Conservation (phyloP, 2,797 vertebrate species). For the Zenarchopterus dispar region DNA sequence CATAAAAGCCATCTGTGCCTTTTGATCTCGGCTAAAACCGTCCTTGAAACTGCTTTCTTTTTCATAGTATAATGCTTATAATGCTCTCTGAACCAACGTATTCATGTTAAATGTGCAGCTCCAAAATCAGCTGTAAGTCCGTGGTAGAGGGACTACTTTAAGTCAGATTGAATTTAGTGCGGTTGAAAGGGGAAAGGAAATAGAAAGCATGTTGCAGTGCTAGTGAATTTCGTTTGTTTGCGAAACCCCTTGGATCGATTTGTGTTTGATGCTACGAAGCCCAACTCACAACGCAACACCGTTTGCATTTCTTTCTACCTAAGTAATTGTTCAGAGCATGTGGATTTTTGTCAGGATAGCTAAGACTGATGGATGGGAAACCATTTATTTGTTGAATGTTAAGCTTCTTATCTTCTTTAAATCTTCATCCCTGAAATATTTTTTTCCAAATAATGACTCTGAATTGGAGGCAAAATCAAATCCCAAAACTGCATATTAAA, state of each 20-base stretch:
- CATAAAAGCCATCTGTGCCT: slow-evolving; percentile 40
- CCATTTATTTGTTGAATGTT: slow-evolving; percentile 18
- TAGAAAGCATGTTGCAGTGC: slow-evolving; percentile 42
- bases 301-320: slow-evolving; percentile 17
- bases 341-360: neutral
- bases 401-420: neutral
- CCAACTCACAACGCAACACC: neutral
- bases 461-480: slow-evolving; percentile 35
- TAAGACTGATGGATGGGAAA: slow-evolving; percentile 17
- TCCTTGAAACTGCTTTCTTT: slow-evolving; percentile 2
- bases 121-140: too few species aligned
- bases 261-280: too few species aligned
- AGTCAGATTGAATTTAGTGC: slow-evolving; percentile 1
- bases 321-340: slow-evolving; percentile 14
- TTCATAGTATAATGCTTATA: neutral
- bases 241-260: neutral
- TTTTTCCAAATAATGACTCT: slow-evolving; percentile 35
- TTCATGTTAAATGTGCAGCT: too few species aligned
- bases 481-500: slow-evolving; percentile 34
- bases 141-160: too few species aligned
- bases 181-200: slow-evolving; percentile 46
- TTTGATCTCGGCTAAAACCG: slow-evolving; percentile 20
- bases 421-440: slow-evolving; percentile 19
- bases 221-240: slow-evolving; percentile 50
- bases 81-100: neutral